These are phyloP conservation scores for Arnoldichthys spilopterus DNA, from an alignment of 2,797 vertebrate genomes.

Conservation along the genomic window DNA sequence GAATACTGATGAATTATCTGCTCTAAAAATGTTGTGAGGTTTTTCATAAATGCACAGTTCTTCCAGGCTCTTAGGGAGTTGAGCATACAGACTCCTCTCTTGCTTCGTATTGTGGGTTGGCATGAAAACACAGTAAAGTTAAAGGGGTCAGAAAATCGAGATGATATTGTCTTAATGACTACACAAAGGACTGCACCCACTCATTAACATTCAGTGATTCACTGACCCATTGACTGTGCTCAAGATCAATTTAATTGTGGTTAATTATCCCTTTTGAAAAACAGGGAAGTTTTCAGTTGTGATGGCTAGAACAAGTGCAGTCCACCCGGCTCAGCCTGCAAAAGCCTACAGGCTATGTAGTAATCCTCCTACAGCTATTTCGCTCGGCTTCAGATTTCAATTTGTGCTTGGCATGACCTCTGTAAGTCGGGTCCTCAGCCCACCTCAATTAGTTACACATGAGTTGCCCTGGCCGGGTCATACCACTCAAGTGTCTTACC, in stretches of 20 bases:
- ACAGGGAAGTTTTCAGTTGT: slow-evolving; percentile 24
- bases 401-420: slow-evolving; percentile 66
- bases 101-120: not conserved
- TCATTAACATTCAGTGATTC: slow-evolving; percentile 40
- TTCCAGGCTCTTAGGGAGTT: not conserved
- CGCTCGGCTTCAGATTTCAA: slow-evolving; percentile 59
- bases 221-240: slow-evolving; percentile 17
- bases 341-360: not conserved
- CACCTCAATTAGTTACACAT: slow-evolving; percentile 77
- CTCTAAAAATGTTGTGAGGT: not conserved
- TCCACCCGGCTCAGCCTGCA: not conserved
- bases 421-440: slow-evolving; percentile 61
- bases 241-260: slow-evolving; percentile 43
- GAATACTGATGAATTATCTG: not conserved
- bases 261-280: slow-evolving; percentile 42
- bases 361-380: slow-evolving; percentile 42
- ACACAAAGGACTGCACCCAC: slow-evolving; percentile 7
- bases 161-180: slow-evolving; percentile 41
- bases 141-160: slow-evolving; percentile 3
- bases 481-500: slow-evolving; percentile 62
- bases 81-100: not conserved
- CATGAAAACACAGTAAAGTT: slow-evolving; percentile 8
- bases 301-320: not conserved
- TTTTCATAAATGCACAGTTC: not conserved
- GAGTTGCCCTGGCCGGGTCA: slow-evolving; percentile 68